These are phyloP conservation scores for Apantesis nais DNA, from an alignment of 2,888 invertebrate genomes.

Conservation along the genomic window DNA sequence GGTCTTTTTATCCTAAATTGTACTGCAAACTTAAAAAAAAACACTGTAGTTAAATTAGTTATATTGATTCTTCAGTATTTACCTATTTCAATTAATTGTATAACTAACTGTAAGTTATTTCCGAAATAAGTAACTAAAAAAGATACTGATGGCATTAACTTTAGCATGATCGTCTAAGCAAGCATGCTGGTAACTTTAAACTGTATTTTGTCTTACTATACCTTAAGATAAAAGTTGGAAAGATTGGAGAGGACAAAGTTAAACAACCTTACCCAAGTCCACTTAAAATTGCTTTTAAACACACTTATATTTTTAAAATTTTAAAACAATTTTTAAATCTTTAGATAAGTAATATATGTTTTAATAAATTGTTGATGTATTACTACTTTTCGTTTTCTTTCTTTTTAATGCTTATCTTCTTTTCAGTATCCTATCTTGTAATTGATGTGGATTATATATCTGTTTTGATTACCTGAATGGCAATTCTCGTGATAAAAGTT, in stretches of 20 bases:
- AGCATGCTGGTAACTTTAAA: too few relatives aligned
- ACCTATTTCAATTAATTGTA: too few relatives aligned
- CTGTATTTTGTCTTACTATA: background rate
- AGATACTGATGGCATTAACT: too few relatives aligned
- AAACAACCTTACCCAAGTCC: background rate
- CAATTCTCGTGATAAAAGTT: too few relatives aligned
- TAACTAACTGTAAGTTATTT: too few relatives aligned
- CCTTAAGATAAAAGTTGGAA: background rate
- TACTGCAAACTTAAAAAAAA: too few relatives aligned
- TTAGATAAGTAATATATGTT: background rate
- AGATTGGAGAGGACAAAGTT: background rate
- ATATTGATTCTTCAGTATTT: too few relatives aligned
- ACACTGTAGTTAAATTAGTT: too few relatives aligned
- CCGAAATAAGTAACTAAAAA: too few relatives aligned
- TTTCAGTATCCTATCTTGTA: background rate
- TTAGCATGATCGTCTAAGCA: too few relatives aligned
- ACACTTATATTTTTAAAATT: background rate
- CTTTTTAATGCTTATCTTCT: background rate
- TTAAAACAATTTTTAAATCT: background rate
- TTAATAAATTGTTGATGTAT: conserved; percentile 22
- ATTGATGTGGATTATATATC: background rate
- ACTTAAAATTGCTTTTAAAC: background rate
- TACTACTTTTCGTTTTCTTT: conserved; percentile 22
- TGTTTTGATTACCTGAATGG: too few relatives aligned
- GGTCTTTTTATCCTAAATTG: too few relatives aligned